phyloP scores from a whole-genome alignment of 2,113 vertebrate genomes.

The Dromiciops gliroides region DNA sequence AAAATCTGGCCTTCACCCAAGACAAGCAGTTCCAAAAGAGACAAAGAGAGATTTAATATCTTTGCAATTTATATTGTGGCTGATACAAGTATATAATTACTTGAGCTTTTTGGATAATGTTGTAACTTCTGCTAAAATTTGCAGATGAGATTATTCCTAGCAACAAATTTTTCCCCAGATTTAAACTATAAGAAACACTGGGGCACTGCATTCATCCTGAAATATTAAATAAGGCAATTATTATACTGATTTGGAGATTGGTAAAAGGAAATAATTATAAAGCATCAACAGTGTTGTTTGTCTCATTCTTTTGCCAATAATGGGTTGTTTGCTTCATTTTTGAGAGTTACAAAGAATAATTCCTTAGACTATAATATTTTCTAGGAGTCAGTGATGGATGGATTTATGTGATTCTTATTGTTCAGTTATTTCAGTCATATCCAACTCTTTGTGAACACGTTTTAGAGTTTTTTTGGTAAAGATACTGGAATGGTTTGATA shows the following conservation, averaged over 20 bases:
- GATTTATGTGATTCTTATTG: background rate
- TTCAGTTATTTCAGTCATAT: background rate
- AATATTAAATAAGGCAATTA: constrained; percentile 76
- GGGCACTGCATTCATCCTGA: constrained; percentile 77
- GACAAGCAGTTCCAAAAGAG: constrained; percentile 59
- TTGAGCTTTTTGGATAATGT: constrained; percentile 73
- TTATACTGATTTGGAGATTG: constrained; percentile 64
- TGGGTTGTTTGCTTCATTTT: background rate
- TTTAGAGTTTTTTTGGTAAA: background rate
- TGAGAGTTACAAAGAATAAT: background rate
- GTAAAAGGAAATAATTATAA: constrained; percentile 38
- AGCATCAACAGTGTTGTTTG: background rate
- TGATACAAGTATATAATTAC: constrained; percentile 72
- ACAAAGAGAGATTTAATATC: constrained; percentile 69
- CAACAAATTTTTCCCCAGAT: constrained; percentile 72
- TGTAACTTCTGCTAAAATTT: constrained; percentile 80
- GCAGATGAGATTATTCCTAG: constrained; percentile 72
- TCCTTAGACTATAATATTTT: background rate
- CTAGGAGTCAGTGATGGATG: background rate
- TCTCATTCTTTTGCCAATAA: background rate
- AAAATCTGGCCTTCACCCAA: constrained; percentile 67
- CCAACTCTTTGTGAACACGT: background rate
- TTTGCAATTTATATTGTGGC: constrained; percentile 74
- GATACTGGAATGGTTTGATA: background rate
- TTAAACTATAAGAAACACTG: constrained; percentile 68